Conservation (phyloP, 2,888 invertebrate genomes). For the Alloscopus bannaensis region DNA sequence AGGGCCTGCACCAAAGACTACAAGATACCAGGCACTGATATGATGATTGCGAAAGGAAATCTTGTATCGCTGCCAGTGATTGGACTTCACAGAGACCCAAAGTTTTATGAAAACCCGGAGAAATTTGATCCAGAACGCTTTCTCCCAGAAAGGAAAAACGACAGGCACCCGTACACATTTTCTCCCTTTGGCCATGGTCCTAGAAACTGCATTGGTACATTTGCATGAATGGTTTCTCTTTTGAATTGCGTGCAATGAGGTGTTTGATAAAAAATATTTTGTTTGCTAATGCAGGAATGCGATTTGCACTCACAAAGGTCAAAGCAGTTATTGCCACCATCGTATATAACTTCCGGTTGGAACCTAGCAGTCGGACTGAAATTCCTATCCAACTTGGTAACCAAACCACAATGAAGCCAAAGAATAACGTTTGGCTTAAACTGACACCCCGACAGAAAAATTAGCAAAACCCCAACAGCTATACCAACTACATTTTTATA, state of each 20-base stretch:
- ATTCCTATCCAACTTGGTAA: conserved; percentile 74
- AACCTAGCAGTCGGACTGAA: conserved; percentile 76
- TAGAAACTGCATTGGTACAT: conserved; percentile 20
- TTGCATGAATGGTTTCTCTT: neutral
- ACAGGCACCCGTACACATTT: conserved; percentile 77
- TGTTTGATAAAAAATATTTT: neutral
- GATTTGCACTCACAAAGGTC: conserved; percentile 78
- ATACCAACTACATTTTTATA: too few relatives aligned
- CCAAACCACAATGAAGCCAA: conserved; percentile 13
- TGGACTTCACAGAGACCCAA: neutral
- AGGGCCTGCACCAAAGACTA: conserved; percentile 76
- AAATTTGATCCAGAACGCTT: conserved; percentile 81
- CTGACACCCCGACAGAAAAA: neutral
- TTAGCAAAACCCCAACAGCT: too few relatives aligned
- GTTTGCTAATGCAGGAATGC: conserved; percentile 75
- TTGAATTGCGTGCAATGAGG: neutral
- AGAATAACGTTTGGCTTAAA: neutral
- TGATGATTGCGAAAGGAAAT: conserved; percentile 78
- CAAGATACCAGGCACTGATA: conserved; percentile 77
- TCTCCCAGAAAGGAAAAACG: conserved; percentile 78
- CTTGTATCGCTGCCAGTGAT: conserved; percentile 78
- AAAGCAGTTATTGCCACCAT: conserved; percentile 77
- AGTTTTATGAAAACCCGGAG: conserved; percentile 76
- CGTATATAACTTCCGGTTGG: conserved; percentile 77
- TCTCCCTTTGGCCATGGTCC: conserved; percentile 75